Evolutionary conservation across 1,140 invertebrate species (phyloP), one percentile per base, ranked within the genome.

Genomic region (Mesaphorura yosii): DNA sequence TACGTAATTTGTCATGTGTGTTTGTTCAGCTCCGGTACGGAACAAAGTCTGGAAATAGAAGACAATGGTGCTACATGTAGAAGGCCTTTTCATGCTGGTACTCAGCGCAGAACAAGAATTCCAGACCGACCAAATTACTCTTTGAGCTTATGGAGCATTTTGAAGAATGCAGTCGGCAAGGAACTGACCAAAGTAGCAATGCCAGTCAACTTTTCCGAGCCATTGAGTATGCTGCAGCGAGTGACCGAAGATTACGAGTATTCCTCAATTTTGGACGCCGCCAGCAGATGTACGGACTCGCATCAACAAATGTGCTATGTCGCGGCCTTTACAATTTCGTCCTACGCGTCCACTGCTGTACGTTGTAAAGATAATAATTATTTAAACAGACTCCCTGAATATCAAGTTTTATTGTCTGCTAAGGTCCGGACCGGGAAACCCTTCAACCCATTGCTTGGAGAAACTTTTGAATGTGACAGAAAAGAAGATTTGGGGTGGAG

Each of bases 181-280:
- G 92, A 98, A n/a, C 73, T 96, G 41, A 92, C 88, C 63, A 94
- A 94, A 73, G 92, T 96, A 64, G 89, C 91, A 4, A 94, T 97
- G 88, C 93, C 93, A 25, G 88, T 97, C 31, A 82, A 89, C 46
- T 92, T 96, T 69, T 96, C 96, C 70, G 93, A 98, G 72, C 93
- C 93, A 0, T 72, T 97, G 31, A 91, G 86, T 60, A 95, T 97
- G 70, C 77, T 97, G 3, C 91, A 97, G 75, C 75, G 93, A 57
- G 81, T 97, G 67, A 79, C 88, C 14, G 93, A 97, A 73, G 91
- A 94, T 67, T 82, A 94, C 78, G 90, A 96, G 70, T 97, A 97
- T 66, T 80, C 84, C 2, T 76, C 86, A 64, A 72, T 96, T n/a
- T 72, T 98, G 5, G 77, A 82, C 39, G 75, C 79, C 60, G 91